These are phyloP conservation scores for Ophion slaviceki DNA, from an alignment of 2,888 invertebrate genomes.

Conservation along the genomic window DNA sequence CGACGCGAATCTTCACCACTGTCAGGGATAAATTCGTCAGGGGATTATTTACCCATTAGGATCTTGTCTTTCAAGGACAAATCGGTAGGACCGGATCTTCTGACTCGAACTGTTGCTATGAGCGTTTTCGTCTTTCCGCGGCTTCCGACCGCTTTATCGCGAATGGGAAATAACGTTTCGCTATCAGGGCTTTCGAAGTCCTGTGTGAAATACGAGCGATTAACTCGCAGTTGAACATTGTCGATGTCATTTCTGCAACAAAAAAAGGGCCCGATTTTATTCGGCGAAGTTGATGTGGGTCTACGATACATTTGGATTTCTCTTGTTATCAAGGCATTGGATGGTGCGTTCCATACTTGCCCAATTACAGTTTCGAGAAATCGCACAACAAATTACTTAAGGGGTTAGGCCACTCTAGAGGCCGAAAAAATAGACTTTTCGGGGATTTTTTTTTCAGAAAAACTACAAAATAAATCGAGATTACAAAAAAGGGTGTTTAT, in stretches of 20 bases:
- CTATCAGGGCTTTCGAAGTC: conserved; percentile 20
- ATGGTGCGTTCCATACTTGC: no score
- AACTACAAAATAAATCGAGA: no score
- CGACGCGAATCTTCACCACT: conserved; percentile 59
- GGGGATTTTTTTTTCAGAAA: no score
- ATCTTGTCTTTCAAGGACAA: conserved; percentile 75
- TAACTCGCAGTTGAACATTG: not conserved
- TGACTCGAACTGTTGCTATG: conserved; percentile 8
- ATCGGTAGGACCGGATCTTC: conserved; percentile 70
- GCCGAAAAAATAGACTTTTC: no score
- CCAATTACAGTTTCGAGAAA: no score
- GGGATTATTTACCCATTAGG: conserved; percentile 82
- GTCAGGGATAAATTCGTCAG: conserved; percentile 69
- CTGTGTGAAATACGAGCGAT: conserved; percentile 9
- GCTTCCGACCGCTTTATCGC: conserved; percentile 29
- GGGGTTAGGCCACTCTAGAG: no score
- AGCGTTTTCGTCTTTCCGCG: conserved; percentile 18
- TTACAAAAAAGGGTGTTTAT: no score
- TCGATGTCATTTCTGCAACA: not conserved
- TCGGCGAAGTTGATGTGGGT: not conserved
- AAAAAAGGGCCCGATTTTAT: not conserved
- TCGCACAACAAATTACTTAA: no score
- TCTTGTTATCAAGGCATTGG: no score
- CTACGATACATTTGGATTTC: no score
- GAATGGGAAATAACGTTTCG: conserved; percentile 6